Conservation (phyloP, 2,113 vertebrate genomes). For the Gavialis gangeticus region DNA sequence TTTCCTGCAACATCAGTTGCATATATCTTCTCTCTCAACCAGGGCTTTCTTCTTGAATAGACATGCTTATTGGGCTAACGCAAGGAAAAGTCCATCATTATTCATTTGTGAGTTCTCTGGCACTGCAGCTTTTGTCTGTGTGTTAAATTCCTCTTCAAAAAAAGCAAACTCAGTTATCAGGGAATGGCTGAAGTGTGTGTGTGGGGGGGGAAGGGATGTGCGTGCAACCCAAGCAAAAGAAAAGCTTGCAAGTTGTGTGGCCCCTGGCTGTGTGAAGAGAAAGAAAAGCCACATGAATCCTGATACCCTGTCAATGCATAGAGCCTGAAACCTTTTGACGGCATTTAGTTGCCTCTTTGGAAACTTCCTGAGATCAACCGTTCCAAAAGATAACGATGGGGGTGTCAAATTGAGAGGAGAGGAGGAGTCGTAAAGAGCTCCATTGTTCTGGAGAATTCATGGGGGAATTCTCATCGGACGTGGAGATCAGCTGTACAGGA, state of each 20-base stretch:
- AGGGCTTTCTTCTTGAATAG: not conserved
- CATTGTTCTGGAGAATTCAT: not conserved
- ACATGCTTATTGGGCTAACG: conserved; percentile 45
- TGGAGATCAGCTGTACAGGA: not conserved
- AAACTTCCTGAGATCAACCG: not conserved
- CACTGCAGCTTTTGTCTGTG: not conserved
- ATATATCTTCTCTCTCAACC: not conserved
- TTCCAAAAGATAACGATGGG: not conserved
- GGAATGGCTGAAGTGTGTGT: not conserved
- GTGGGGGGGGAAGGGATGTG: not conserved
- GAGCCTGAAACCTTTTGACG: not conserved
- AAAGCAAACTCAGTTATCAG: not conserved
- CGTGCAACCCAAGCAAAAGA: not conserved
- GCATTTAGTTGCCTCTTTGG: not conserved
- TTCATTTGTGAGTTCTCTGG: conserved; percentile 37
- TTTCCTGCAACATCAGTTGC: not conserved
- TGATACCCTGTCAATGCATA: not conserved
- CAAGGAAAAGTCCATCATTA: conserved; percentile 14
- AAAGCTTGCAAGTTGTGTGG: not conserved
- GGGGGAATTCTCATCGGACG: not conserved
- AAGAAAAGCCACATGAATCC: not conserved
- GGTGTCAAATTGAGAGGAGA: not conserved
- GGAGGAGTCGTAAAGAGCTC: not conserved
- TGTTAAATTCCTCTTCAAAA: not conserved
- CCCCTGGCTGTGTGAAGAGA: not conserved